Evolutionary conservation across 2,797 vertebrate species (phyloP), one percentile per base, ranked within the genome.

Genomic region (Harpagifer antarcticus): DNA sequence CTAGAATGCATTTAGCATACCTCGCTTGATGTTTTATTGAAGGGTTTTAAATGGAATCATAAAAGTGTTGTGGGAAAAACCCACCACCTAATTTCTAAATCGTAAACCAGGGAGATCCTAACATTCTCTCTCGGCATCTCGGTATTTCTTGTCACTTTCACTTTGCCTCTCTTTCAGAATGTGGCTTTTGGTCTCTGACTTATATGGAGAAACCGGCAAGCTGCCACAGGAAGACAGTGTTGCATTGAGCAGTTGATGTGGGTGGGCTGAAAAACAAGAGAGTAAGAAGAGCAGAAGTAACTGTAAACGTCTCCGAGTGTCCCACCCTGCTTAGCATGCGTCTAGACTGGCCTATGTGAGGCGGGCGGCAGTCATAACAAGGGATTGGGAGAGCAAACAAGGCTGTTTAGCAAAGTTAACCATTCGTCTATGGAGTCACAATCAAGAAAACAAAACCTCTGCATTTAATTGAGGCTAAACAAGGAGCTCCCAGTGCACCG

Each of bases 251-350:
- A 79, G 86, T 89, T 92, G 79, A 80, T 89, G 92, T 93, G 93
- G 92, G 92, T 92, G 89, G 90, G 91, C 87, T 73, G 80, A 83
- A 86, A 37, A 88, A 76, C 64, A 58, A 82, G 67, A 76, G 81
- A 52, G 62, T 9, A 72, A 79, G 56, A 90, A 82, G 91, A 87
- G 91, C 81, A 93, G 86, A 84, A 86, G 83, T 89, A 85, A 93
- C 89, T 85, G 90, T 91, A 91, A 89, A 89, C 66, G 82, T 87
- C 87, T 92, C 45, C 0, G 40, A 58, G 76, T 9, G 92, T 93
- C 91, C 92, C 93, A 90, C 93, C 93, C 93, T 91, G 86, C 87
- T 91, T 78, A 89, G 87, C 74, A 79, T 85, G 78, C 61, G 88
- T 94, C 93, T 94, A 89, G 91, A 92, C 93, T 74, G 65, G 86